Evolutionary conservation across 2,113 vertebrate genomes (phyloP).

Genomic region (Cervus canadensis): DNA sequence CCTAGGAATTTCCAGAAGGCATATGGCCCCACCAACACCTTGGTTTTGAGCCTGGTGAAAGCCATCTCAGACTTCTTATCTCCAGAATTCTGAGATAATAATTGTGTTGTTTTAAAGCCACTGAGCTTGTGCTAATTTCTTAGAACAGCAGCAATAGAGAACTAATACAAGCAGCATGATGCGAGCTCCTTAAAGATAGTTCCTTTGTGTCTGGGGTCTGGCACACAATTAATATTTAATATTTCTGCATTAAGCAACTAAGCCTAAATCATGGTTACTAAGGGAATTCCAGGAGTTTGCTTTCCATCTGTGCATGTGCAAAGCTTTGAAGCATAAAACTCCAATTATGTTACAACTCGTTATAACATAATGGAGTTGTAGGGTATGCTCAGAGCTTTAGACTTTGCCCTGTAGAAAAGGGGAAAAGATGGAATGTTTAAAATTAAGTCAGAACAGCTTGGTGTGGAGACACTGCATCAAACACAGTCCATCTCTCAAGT

Average conservation of each 20-base stretch:
- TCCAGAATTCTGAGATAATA: neutral
- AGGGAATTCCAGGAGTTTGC: constrained; percentile 30
- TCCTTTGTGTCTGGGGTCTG: neutral
- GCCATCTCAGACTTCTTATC: neutral
- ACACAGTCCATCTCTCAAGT: neutral
- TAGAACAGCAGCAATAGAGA: neutral
- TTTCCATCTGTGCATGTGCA: constrained; percentile 34
- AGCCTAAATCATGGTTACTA: neutral
- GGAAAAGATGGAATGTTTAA: neutral
- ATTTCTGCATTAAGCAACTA: constrained; percentile 10
- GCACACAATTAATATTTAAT: constrained; percentile 24
- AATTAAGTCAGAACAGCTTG: neutral
- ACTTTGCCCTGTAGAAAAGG: neutral
- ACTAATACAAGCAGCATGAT: rapidly evolving
- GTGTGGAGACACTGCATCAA: neutral
- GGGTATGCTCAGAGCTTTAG: neutral
- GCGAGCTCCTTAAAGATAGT: neutral
- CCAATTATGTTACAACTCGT: constrained; percentile 32
- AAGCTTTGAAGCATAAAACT: constrained; percentile 28
- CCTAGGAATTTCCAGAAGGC: neutral
- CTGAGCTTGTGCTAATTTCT: neutral
- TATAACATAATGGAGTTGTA: constrained; percentile 22
- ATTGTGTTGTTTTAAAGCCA: neutral
- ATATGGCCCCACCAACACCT: neutral
- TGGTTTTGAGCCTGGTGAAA: neutral